Base-by-base conservation (phyloP, 2,113 vertebrate genomes). In the Antechinus stuartii region DNA sequence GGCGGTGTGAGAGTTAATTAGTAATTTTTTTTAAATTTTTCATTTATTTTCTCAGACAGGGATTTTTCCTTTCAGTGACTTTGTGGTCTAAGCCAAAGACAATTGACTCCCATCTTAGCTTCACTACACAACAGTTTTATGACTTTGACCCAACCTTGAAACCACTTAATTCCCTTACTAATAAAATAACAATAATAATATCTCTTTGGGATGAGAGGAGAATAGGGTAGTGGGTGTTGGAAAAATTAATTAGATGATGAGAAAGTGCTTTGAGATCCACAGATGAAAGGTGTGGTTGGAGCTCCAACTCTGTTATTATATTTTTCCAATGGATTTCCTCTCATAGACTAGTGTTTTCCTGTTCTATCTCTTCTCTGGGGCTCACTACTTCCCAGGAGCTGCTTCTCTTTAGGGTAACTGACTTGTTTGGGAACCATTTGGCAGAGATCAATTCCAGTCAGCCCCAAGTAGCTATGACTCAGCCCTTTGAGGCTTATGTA, bases 171-270 rank as follows among this genome's bases (percentile, higher is more conserved):
- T 96, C 91, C 90, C 90, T 92, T 53, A 94, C 95, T 96, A 90
- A 46, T 97, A 97, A 98, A 97, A 95, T 61, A 68, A 49, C 0
- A 53, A 55, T 97, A 97, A 98, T 97, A 96, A 96, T 94, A 95
- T 89, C 96, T 95, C 94, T 90, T 93, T 23, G 91, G 54, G 35
- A 84, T 84, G n/a, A 42, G 93, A 54, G 91, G 92, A 92, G 23
- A 68, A 68, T 16, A 95, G 90, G 90, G 5, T 30, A 56, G 96
- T 97, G 97, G 96, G 96, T 98, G 97, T 96, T 96, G 96, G 94
- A 96, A 94, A 97, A 96, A 97, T 97, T 97, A 98, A 98, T 96
- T 97, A 95, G 57, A 93, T 76, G 94, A 50, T 95, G 52, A 94
- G 57, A 25, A 95, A 89, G 0, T 57, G 92, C 95, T 91, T 93